phyloP scores from a whole-genome alignment of 2,113 vertebrate species.

The Bolborhynchus lineola region DNA sequence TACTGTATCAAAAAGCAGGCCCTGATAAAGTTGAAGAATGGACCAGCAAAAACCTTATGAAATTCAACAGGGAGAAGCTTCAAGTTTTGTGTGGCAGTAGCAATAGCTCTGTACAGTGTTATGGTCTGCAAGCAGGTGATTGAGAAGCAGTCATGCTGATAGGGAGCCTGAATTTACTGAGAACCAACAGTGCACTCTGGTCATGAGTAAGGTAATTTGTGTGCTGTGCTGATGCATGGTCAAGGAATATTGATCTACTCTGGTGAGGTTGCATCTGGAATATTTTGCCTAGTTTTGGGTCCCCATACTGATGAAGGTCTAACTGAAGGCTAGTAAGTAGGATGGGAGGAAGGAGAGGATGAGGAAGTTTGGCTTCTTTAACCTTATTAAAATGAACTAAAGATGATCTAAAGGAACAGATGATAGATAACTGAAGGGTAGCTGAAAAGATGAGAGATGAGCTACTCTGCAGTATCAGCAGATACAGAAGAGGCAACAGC shows the following conservation, averaged over 20 bases:
- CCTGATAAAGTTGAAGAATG: neutral
- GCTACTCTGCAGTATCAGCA: neutral
- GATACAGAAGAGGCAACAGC: neutral
- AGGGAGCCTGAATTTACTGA: neutral
- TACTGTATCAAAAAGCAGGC: neutral
- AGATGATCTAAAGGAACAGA: neutral
- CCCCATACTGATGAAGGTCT: neutral
- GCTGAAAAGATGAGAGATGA: neutral
- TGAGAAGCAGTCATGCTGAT: neutral
- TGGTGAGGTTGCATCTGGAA: neutral
- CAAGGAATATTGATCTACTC: neutral
- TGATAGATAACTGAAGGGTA: neutral
- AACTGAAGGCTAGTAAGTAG: neutral
- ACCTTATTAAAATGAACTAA: neutral
- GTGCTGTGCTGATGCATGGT: neutral
- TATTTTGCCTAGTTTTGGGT: neutral
- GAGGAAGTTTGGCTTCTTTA: neutral
- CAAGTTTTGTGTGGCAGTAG: neutral
- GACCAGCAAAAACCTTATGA: neutral
- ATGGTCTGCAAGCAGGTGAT: neutral
- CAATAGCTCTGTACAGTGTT: neutral
- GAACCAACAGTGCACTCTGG: neutral
- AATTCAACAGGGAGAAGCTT: neutral
- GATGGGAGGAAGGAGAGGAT: neutral
- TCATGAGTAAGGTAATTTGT: fast-evolving